Base-by-base conservation (phyloP, 2,797 vertebrate genomes). In the Platyrinchus mystaceus region DNA sequence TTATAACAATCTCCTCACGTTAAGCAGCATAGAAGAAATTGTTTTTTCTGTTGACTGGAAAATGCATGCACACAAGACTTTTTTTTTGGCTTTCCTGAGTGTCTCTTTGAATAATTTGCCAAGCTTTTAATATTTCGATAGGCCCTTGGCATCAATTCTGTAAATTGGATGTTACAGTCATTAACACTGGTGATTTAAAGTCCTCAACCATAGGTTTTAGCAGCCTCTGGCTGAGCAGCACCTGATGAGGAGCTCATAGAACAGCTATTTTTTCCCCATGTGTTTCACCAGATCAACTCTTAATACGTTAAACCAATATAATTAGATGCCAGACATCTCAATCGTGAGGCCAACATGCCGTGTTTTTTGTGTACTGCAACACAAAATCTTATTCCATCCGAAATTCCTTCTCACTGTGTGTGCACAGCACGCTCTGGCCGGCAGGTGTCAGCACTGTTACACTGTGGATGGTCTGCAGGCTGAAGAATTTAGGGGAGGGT, bases 301-400 rank as follows among this genome's bases (percentile, higher is more conserved):
- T 50, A 47, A 20, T 34, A 37, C 6, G 0, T 60, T 68, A 5
- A 70, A n/a, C 34, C 24, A 7, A 2, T 43, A 10, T 4, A 46
- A 53, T 20, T 9, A 41, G 50, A 14, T 22, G 64, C 36, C 58
- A 7, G 1, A 76, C 75, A 17, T 53, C 82, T 85, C 90, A 30
- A 9, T 87, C 44, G 0, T 0, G 55, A 27, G 63, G 39, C 34
- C 46, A 3, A 9, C 23, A 3, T 3, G 8, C 14, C 4, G 14
- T 7, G 36, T 39, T 58, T 8, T 0, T 32, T n/a, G n/a, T 41
- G n/a, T 7, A 21, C 59, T 3, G 8, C 3, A 10, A 52, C 43
- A 0, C 41, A 3, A 6, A 67, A 58, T 30, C 20, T 3, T 37
- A 0, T 0, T 9, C 44, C 13, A 0, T 9, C 5, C 34, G 1